Conservation (phyloP, 2,113 vertebrate genomes). For the Eulemur rufifrons region DNA sequence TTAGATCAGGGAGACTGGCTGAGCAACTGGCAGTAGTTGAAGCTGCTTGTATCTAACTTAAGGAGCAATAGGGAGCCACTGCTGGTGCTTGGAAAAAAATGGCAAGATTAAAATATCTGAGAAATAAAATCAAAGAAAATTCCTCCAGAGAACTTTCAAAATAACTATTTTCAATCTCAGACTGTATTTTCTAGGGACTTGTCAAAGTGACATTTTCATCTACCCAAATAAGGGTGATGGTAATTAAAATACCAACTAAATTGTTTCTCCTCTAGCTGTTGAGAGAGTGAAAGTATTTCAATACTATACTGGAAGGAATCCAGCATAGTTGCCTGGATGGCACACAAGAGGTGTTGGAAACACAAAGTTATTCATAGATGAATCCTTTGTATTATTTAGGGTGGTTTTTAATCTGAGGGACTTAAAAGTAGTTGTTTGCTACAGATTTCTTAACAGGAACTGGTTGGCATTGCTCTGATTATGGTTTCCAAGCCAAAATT, state of each 20-base stretch:
- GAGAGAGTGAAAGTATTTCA: not conserved
- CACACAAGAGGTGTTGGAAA: not conserved
- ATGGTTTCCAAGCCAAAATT: not conserved
- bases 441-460: not conserved
- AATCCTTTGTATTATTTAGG: not conserved
- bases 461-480: not conserved
- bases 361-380: not conserved
- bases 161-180: not conserved
- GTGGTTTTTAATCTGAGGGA: not conserved
- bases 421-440: not conserved
- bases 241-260: slow-evolving; percentile 53
- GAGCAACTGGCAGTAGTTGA: not conserved
- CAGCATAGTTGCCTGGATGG: not conserved
- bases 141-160: slow-evolving; percentile 2
- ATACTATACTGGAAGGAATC: too few species aligned
- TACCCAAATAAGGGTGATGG: not conserved
- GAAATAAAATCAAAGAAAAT: slow-evolving; percentile 33
- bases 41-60: not conserved
- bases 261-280: not conserved
- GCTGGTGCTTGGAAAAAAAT: slow-evolving; percentile 38
- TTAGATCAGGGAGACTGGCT: not conserved
- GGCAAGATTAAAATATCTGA: slow-evolving; percentile 44
- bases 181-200: not conserved
- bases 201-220: not conserved
- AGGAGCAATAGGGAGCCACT: slow-evolving; percentile 37